These are phyloP conservation scores for Ranitomeya variabilis DNA, from an alignment of 2,113 vertebrate genomes.

Conservation along the genomic window DNA sequence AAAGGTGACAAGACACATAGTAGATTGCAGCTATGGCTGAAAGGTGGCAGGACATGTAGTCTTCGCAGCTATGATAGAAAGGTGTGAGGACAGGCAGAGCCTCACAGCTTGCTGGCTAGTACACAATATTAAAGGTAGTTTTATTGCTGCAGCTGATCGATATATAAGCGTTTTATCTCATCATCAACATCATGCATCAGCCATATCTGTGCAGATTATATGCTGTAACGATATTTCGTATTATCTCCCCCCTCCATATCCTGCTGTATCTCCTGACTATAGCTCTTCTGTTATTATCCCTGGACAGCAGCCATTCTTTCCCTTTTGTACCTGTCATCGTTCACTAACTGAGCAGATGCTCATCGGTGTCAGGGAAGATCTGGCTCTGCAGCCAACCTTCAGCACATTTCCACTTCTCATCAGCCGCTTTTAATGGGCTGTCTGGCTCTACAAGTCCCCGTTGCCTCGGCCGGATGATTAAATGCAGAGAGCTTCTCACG, in stretches of 20 bases:
- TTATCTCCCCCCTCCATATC: not conserved
- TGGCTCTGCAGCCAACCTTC: not conserved
- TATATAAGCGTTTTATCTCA: not conserved
- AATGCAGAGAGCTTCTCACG: not conserved
- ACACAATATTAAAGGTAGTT: too few relatives aligned
- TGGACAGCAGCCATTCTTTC: not conserved
- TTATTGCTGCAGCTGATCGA: too few relatives aligned
- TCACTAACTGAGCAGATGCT: constrained; percentile 27
- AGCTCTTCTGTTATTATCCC: not conserved
- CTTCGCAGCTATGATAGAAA: too few relatives aligned
- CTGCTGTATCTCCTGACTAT: not conserved
- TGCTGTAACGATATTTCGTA: not conserved
- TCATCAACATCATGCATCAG: not conserved
- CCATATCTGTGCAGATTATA: not conserved
- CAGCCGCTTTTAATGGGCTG: not conserved
- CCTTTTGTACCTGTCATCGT: constrained; percentile 13
- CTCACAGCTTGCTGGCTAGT: too few relatives aligned
- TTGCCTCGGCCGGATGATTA: not conserved
- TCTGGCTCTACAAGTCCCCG: constrained; percentile 5
- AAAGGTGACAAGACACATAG: too few relatives aligned
- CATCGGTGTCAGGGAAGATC: not conserved
- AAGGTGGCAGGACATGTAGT: too few relatives aligned
- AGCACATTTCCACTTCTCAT: constrained; percentile 12
- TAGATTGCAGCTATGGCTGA: too few relatives aligned
- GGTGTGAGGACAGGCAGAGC: too few relatives aligned